Evolutionary conservation across 2,888 invertebrate species (phyloP).

Genomic region (Linnaemya tessellans): DNA sequence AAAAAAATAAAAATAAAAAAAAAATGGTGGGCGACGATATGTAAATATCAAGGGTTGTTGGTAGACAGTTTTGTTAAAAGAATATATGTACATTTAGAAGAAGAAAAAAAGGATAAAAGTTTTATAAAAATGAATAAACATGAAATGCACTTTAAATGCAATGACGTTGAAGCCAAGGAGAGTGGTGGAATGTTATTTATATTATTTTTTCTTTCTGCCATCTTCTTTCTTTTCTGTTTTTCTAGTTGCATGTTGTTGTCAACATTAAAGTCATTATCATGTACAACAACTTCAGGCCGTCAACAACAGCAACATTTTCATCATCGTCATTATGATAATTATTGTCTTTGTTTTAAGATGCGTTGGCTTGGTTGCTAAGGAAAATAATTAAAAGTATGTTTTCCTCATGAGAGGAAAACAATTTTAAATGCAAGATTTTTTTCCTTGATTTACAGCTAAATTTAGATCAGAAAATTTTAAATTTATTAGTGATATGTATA

Average conservation of each 20-base stretch:
- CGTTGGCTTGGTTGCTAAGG: neutral
- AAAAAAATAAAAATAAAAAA: conserved; percentile 1
- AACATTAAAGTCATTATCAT: conserved; percentile 69
- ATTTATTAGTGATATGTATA: no score
- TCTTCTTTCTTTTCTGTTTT: conserved; percentile 9
- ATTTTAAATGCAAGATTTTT: neutral
- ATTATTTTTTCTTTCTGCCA: neutral
- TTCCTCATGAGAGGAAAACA: neutral
- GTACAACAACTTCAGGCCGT: conserved; percentile 33
- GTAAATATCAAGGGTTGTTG: conserved; percentile 61
- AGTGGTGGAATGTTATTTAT: conserved; percentile 44
- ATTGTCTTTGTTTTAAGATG: conserved; percentile 42
- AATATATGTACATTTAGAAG: conserved; percentile 11
- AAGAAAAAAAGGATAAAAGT: conserved; percentile 6
- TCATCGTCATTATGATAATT: conserved; percentile 47
- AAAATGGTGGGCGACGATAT: conserved; percentile 41
- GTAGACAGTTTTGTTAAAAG: conserved; percentile 39
- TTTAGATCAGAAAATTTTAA: no score
- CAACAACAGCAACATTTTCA: conserved; percentile 33
- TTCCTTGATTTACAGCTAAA: no score
- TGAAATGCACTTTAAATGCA: conserved; percentile 66
- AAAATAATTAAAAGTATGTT: conserved; percentile 36
- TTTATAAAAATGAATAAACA: conserved; percentile 58
- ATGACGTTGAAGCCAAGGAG: conserved; percentile 51
- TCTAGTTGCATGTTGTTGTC: conserved; percentile 52